phyloP scores from a whole-genome alignment of 30 jellyfish, hydroid and myxozoan species.

The Aurelia aurita complex sp. Pacific region DNA sequence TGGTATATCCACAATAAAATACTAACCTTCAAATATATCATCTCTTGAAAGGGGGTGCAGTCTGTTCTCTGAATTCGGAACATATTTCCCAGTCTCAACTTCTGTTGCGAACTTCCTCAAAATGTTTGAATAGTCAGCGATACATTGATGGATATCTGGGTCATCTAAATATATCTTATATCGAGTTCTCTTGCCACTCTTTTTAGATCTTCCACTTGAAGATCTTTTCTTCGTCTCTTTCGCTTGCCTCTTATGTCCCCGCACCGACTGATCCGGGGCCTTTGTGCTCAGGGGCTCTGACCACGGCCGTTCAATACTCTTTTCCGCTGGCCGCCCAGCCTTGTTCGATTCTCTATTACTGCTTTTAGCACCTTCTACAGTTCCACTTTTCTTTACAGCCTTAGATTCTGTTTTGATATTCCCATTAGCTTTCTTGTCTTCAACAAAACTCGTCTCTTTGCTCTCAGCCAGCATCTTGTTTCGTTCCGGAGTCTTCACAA shows the following conservation, averaged over 20 bases:
- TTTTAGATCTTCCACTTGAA: slow-evolving; percentile 6
- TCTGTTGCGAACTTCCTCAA: slow-evolving; percentile 54
- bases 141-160: slow-evolving; percentile 90
- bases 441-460: slow-evolving; percentile 2
- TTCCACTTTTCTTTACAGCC: background rate
- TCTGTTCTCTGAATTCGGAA: slow-evolving; percentile 37
- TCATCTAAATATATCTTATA: slow-evolving; percentile 86
- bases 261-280: background rate
- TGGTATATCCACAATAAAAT: too few species aligned
- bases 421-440: background rate
- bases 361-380: background rate
- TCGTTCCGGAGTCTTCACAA: slow-evolving; percentile 1
- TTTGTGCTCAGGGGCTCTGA: background rate
- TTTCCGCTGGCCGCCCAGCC: background rate
- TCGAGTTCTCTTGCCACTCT: slow-evolving; percentile 60
- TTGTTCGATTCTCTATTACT: background rate
- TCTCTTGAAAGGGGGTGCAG: slow-evolving; percentile 60
- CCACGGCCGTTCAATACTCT: background rate
- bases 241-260: background rate
- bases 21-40: slow-evolving; percentile 54
- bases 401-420: background rate
- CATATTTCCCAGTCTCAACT: slow-evolving; percentile 52
- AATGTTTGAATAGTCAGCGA: slow-evolving; percentile 68
- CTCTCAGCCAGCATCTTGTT: background rate
- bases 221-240: slow-evolving; percentile 10